Evolutionary conservation across 2,113 vertebrate species (phyloP), one percentile per base, ranked within the genome.

Genomic region (Scytalopus superciliaris): DNA sequence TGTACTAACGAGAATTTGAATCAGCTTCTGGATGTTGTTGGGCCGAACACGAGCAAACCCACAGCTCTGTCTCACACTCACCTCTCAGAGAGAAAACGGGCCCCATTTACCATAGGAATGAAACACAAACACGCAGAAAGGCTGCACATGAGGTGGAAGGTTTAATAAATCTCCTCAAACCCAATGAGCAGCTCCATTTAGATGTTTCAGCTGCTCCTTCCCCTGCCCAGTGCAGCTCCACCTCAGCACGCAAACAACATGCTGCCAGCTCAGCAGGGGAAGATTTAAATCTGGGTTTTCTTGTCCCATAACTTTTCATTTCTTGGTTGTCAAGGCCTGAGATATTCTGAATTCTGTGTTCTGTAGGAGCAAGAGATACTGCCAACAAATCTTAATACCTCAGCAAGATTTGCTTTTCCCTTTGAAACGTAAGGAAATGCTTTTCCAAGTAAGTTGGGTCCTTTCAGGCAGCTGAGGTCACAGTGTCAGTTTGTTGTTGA

Each of bases 251-350:
- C 82, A n/a, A n/a, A n/a, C n/a, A n/a, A n/a, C n/a, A n/a, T n/a
- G n/a, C n/a, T n/a, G 90, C 90, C 94, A 94, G 95, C 96, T 95
- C 95, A 90, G 96, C 90, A 85, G 92, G 83, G 75, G 33, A 92
- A 92, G 96, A 95, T 95, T 95, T 96, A 95, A 95, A 93, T 53
- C 90, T 66, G 89, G 88, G 95, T 93, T 93, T 97, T 88, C 92
- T 92, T 44, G 23, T 66, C 86, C 91, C 76, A 81, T 96, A 95
- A 94, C 94, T 95, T 94, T 44, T 88, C 79, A 88, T 81, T 95
- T 94, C 88, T 94, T 94, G 86, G 79, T 86, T 96, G 95, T 96
- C 96, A 95, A 84, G 76, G 83, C 49, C 90, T 50, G 50, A 86
- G 85, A 86, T 67, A 86, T 28, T 86, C 72, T 25, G 79, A 93